Conservation (phyloP, 2,888 invertebrate genomes). For the Phlogophora meticulosa region DNA sequence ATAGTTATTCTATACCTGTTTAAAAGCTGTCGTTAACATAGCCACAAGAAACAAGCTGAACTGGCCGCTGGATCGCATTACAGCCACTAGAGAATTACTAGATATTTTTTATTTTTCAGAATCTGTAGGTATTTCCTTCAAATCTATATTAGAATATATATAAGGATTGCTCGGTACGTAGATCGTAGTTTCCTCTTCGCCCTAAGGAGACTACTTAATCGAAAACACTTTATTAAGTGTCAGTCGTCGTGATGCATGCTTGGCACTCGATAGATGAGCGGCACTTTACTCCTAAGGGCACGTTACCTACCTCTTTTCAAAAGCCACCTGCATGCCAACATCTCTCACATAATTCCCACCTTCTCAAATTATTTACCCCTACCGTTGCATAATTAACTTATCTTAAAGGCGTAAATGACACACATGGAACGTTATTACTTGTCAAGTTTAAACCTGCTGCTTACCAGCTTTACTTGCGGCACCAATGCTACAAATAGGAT, state of each 20-base stretch:
- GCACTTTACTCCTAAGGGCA: conserved; percentile 1
- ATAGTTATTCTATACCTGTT: background rate
- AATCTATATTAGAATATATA: background rate
- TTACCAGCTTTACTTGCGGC: conserved; percentile 15
- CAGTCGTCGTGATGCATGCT: conserved; percentile 17
- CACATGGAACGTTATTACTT: conserved; percentile 17
- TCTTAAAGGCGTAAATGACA: conserved; percentile 15
- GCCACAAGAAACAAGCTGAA: background rate
- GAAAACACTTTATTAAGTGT: conserved; percentile 24
- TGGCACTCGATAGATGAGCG: conserved; percentile 11
- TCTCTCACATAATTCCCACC: no score
- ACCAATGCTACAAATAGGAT: conserved; percentile 31
- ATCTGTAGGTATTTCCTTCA: background rate
- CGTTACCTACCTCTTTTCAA: background rate
- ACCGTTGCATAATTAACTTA: conserved; percentile 21
- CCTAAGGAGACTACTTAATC: conserved; percentile 21
- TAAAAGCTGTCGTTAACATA: background rate
- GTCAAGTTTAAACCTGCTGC: conserved; percentile 26
- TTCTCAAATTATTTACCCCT: background rate
- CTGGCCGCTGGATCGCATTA: background rate
- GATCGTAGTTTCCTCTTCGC: conserved; percentile 16
- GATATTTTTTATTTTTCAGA: background rate
- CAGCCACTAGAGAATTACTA: background rate
- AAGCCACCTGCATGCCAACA: background rate
- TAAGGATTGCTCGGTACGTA: background rate